Evolutionary conservation across 2,888 invertebrate genomes (phyloP).

Genomic region (Amiota minor): DNA sequence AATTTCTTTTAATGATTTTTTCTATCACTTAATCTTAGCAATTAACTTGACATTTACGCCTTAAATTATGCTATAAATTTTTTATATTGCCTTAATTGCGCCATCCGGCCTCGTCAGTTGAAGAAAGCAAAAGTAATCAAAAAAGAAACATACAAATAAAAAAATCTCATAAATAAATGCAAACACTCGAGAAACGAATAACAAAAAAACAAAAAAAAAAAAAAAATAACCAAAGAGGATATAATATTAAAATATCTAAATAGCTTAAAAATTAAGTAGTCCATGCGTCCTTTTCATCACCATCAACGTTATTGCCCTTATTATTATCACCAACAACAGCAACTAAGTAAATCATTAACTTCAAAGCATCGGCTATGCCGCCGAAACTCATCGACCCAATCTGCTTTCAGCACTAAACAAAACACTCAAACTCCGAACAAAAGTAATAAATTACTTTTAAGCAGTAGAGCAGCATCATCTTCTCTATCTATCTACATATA

Average conservation of each 20-base stretch:
- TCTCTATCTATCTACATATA: neutral
- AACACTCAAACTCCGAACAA: neutral
- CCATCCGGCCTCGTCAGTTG: no score
- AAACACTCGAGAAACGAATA: neutral
- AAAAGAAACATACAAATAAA: no score
- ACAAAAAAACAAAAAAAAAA: neutral
- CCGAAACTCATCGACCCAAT: neutral
- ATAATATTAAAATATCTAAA: slow-evolving; percentile 17
- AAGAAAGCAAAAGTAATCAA: no score
- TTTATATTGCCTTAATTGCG: no score
- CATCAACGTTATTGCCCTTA: neutral
- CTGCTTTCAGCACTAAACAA: no score
- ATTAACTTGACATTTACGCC: no score
- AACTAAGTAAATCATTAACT: slow-evolving; percentile 5
- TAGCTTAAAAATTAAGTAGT: slow-evolving; percentile 19
- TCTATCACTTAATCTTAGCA: no score
- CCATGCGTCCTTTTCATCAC: neutral
- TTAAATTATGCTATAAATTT: no score
- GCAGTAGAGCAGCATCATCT: neutral
- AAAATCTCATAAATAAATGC: slow-evolving; percentile 9
- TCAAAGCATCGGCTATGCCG: neutral
- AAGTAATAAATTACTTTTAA: slow-evolving; percentile 25
- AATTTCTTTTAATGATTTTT: no score
- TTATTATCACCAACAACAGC: neutral
- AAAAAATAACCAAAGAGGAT: neutral